Evolutionary conservation across 1,140 invertebrate genomes (phyloP), one percentile per base, ranked within the genome.

Genomic region (Gonioctena quinquepunctata): DNA sequence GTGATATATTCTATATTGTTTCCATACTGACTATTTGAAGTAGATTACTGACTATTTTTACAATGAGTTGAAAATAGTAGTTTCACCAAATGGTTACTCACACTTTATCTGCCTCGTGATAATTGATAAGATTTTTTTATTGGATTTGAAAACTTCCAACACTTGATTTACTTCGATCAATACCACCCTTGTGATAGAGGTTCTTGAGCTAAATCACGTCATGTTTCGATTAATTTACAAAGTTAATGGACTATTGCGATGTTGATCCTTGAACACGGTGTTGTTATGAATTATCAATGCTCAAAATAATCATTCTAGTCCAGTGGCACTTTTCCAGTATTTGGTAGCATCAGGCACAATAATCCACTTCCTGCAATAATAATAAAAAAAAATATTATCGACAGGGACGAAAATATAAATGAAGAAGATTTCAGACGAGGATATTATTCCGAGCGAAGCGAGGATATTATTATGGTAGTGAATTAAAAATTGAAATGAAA

Each of bases 261-360:
- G 33, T 42, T 42, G 33, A 42, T 42, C 13, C 33, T 42, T 42
- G 33, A 11, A 42, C 33, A 42, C 33, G 33, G 33, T n/a, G 16
- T 42, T 2, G 16, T 13, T 42, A 42, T n/a, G 16, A 42, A 42
- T 42, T 42, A 2, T 4, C 33, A n/a, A 42, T 11, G 16, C 1
- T 2, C 16, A 3, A 42, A 3, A 42, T 42, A 42, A 13, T 42
- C 16, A 18, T 28, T 6, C 18, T 66, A 91, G 69, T 90, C 89
- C 73, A 91, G 80, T 3, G 89, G 89, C 77, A 89, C 89, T 77
- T 87, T 86, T 56, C 89, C 89, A 48, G 90, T 90, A 77, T 86
- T 90, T 72, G 90, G 90, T 72, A 91, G 81, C 76, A 90, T 82
- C 77, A 90, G 87, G 77, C 89, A 90, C 49, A 91, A 83, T 65